Evolutionary conservation across 2,797 vertebrate species (phyloP).

Genomic region (Varecia variegata): DNA sequence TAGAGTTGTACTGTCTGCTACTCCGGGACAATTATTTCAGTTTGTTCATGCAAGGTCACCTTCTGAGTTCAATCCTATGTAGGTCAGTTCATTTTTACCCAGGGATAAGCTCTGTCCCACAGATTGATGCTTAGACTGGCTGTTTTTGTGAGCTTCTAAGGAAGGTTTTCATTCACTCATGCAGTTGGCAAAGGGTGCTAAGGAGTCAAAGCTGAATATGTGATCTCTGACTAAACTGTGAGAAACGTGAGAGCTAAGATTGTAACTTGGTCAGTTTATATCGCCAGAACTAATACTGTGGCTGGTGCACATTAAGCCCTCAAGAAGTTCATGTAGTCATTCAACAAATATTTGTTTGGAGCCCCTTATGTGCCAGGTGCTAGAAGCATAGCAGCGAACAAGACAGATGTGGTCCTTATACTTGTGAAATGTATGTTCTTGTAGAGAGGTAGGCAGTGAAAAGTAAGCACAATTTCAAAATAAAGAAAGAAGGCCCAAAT

Average conservation of each 20-base stretch:
- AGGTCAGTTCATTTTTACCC: background rate
- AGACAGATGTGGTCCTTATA: background rate
- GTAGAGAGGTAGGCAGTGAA: background rate
- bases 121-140: background rate
- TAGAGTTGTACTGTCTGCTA: background rate
- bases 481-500: background rate
- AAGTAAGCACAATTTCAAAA: background rate
- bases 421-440: background rate
- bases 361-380: too few relatives aligned
- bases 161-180: background rate
- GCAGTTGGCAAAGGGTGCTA: background rate
- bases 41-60: constrained; percentile 24
- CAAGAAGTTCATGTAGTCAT: background rate
- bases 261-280: background rate
- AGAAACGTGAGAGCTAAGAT: background rate
- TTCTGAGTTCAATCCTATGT: background rate
- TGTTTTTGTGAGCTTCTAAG: background rate
- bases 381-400: background rate
- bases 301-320: background rate
- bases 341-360: background rate
- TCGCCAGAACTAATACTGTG: background rate
- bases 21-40: background rate
- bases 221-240: background rate
- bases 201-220: background rate
- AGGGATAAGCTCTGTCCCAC: background rate